Conservation (phyloP, 2,113 vertebrate genomes). For the Etheostoma spectabile region DNA sequence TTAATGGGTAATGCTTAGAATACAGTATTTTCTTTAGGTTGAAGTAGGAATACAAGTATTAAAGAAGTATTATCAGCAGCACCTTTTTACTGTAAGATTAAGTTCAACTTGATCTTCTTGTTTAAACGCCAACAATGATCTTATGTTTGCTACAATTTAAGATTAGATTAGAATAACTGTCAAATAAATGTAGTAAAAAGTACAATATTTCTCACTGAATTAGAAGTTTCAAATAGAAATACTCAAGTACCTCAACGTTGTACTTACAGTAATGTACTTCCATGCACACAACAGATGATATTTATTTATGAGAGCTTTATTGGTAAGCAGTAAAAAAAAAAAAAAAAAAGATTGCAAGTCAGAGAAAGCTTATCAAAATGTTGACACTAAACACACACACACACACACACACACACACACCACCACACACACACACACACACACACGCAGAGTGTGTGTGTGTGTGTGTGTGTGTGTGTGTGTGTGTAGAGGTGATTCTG, state of each 20-base stretch:
- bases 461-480: constrained; percentile 49
- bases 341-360: constrained; percentile 10
- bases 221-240: neutral
- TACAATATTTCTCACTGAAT: too few species aligned
- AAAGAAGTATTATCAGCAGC: neutral
- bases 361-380: constrained; percentile 43
- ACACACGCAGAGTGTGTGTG: too few species aligned
- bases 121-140: neutral
- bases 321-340: constrained; percentile 22
- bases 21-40: neutral
- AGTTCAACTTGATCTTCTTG: too few species aligned
- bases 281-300: neutral
- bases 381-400: constrained; percentile 64
- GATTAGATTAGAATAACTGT: neutral
- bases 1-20: neutral
- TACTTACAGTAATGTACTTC: neutral
- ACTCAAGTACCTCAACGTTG: neutral
- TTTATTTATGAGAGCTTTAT: constrained; percentile 1
- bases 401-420: too few species aligned
- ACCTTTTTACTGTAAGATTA: too few species aligned
- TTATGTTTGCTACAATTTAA: neutral
- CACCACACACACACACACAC: too few species aligned
- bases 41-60: neutral
- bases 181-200: neutral
- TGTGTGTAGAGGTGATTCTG: constrained; percentile 73